Conservation (phyloP, 2,888 invertebrate species). For the Byasa hedistus region DNA sequence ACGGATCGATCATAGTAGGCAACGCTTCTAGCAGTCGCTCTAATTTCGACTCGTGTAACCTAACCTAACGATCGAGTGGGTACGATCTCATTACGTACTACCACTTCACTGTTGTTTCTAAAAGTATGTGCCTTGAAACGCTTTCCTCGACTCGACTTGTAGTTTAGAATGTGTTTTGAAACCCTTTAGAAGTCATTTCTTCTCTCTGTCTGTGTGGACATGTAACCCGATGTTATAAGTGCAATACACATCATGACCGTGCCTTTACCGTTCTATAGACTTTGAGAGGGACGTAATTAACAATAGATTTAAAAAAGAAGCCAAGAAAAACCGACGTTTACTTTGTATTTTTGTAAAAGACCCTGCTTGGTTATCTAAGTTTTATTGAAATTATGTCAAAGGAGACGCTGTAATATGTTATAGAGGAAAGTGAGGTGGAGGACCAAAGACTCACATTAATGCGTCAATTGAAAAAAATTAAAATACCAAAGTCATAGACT, state of each 20-base stretch:
- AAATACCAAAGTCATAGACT: slow-evolving; percentile 65
- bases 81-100: slow-evolving; percentile 57
- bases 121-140: slow-evolving; percentile 80
- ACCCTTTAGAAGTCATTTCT: slow-evolving; percentile 74
- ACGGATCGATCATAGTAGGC: slow-evolving; percentile 54
- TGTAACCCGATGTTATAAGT: slow-evolving; percentile 68
- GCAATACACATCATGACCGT: slow-evolving; percentile 80
- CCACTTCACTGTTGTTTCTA: slow-evolving; percentile 72
- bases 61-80: slow-evolving; percentile 55
- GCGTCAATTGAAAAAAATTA: slow-evolving; percentile 66
- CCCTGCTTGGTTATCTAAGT: slow-evolving; percentile 59
- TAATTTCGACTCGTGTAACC: slow-evolving; percentile 60
- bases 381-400: slow-evolving; percentile 42
- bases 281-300: slow-evolving; percentile 79
- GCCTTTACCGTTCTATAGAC: slow-evolving; percentile 80
- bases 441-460: slow-evolving; percentile 59
- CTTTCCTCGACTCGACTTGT: slow-evolving; percentile 75
- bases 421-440: slow-evolving; percentile 62
- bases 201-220: slow-evolving; percentile 74
- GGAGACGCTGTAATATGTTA: slow-evolving; percentile 49
- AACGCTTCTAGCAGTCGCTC: slow-evolving; percentile 71
- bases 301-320: slow-evolving; percentile 72
- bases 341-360: slow-evolving; percentile 65
- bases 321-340: slow-evolving; percentile 61
- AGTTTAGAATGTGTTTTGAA: slow-evolving; percentile 76